phyloP scores from a whole-genome alignment of 2,888 invertebrate genomes.

The Hanleya hanleyi region DNA sequence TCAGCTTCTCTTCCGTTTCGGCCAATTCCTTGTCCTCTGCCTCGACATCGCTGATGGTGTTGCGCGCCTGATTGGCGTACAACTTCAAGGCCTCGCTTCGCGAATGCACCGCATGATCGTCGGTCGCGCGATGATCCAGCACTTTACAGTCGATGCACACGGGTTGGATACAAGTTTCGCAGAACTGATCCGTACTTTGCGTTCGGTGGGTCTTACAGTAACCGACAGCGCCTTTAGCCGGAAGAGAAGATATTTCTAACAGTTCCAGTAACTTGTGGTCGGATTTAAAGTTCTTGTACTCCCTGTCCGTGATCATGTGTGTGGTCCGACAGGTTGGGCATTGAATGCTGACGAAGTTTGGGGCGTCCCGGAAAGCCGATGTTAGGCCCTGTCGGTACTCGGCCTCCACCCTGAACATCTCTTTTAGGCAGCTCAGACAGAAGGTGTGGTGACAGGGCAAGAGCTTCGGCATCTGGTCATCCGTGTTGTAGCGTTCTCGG shows the following conservation, averaged over 20 bases:
- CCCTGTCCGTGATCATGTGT: constrained; percentile 59
- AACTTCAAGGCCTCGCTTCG: constrained; percentile 62
- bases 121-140: constrained; percentile 62
- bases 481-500: constrained; percentile 68
- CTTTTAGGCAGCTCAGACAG: constrained; percentile 69
- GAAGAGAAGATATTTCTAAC: constrained; percentile 57
- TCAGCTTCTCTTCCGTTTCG: constrained; percentile 54
- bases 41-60: constrained; percentile 53
- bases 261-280: constrained; percentile 65
- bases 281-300: constrained; percentile 60
- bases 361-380: constrained; percentile 61
- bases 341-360: constrained; percentile 61
- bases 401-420: constrained; percentile 69
- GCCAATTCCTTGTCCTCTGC: constrained; percentile 45
- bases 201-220: constrained; percentile 64
- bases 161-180: constrained; percentile 64
- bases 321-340: constrained; percentile 64
- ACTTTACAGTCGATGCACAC: constrained; percentile 68
- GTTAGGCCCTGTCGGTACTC: constrained; percentile 63
- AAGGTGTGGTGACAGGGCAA: constrained; percentile 73
- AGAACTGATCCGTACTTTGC: constrained; percentile 68
- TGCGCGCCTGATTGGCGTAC: constrained; percentile 60
- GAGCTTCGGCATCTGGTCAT: constrained; percentile 71
- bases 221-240: constrained; percentile 55
- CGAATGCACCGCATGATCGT: constrained; percentile 60